Base-by-base conservation (phyloP, 2,888 invertebrate genomes). In the Isotomurus palustris region DNA sequence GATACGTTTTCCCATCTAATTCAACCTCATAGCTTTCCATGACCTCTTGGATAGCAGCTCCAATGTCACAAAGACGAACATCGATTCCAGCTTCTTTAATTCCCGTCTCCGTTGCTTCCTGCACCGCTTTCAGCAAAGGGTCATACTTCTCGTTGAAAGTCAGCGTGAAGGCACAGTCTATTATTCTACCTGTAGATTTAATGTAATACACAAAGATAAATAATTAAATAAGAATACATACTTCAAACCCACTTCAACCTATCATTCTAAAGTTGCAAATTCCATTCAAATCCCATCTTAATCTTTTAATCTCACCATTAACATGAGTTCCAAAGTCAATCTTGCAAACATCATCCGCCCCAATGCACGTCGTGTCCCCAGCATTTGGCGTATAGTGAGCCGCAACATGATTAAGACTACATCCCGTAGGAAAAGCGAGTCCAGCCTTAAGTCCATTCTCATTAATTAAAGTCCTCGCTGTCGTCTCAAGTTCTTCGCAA, bases 11-110 rank as follows among this genome's bases (percentile, higher is more conserved):
- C 32, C 99, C 97, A 76, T 97, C 93, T 54, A 99, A 76, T 76
- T 97, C 97, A 5, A 99, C 85, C 79, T 99, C 99, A 75, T 99
- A 95, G 0, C 95, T 96, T 74, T 99, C 97, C 99, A 99, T 99
- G 6, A 58, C 58, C 44, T 62, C 62, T 75, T 97, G 97, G 70
- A 99, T 93, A 1, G 91, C 90, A 63, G 92, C 89, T 12, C 83
- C 99, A 67, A 99, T 88, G 73, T 99, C 99, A 76, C 97, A 96
- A 58, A 99, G 82, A 73, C 93, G 86, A 1, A 94, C 43, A 76
- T 99, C 99, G 63, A 99, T 95, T 17, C 97, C 97, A 1, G 92
- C 87, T 62, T 86, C 89, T 77, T 80, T 67, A 22, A 99, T 97
- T 27, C 99, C 99, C 2, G 97, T 96, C 74, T 99, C 96, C 0